Evolutionary conservation across 2,113 vertebrate species (phyloP).

Genomic region (Alectura lathami): DNA sequence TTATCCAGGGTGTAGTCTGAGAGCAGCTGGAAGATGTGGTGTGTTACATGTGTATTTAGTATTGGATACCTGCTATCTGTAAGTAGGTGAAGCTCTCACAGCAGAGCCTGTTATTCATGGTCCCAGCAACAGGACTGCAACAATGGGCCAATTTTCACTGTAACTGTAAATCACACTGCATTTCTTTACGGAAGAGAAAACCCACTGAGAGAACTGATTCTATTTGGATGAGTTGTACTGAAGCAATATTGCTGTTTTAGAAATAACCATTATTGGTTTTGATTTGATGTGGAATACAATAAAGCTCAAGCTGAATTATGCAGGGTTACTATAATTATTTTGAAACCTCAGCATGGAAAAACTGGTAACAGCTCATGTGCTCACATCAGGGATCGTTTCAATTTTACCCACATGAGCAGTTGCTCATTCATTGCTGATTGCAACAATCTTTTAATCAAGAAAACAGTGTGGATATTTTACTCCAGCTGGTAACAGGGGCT

Average conservation of each 20-base stretch:
- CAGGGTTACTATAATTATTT: slow-evolving; percentile 53
- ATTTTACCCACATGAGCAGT: slow-evolving; percentile 45
- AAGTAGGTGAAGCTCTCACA: background rate
- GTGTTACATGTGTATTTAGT: background rate
- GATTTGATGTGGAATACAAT: slow-evolving; percentile 37
- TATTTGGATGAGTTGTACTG: slow-evolving; percentile 30
- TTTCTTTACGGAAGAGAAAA: background rate
- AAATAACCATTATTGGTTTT: slow-evolving; percentile 33
- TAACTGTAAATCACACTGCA: background rate
- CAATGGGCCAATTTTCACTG: background rate
- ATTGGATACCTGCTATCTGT: background rate
- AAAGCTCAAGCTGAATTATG: slow-evolving; percentile 7
- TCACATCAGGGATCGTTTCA: slow-evolving; percentile 32
- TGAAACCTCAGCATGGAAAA: slow-evolving; percentile 52
- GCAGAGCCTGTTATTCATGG: background rate
- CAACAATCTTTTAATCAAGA: slow-evolving; percentile 68
- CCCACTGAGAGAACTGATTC: background rate
- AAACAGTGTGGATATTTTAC: slow-evolving; percentile 34
- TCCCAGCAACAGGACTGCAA: background rate
- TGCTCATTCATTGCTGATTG: slow-evolving; percentile 49
- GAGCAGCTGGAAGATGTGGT: background rate
- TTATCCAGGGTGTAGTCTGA: background rate
- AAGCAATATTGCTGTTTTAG: slow-evolving; percentile 10
- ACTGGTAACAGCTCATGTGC: slow-evolving; percentile 33
- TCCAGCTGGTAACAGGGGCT: slow-evolving; percentile 15